Evolutionary conservation across 2,113 vertebrate species (phyloP).

Genomic region (Corythaeola cristata): DNA sequence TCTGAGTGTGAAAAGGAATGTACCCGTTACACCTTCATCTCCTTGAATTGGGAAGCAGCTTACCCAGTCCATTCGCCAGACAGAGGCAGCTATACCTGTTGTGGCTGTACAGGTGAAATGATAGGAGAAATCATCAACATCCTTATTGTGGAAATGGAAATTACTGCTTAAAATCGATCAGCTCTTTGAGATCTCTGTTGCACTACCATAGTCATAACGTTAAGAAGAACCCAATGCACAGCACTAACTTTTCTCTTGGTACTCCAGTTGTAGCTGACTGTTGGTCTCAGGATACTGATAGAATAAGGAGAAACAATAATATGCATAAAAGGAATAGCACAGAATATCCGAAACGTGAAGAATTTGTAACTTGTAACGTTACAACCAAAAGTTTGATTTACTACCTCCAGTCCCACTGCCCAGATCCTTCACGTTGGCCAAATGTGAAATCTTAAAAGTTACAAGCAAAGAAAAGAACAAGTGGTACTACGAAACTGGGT

Average conservation of each 20-base stretch:
- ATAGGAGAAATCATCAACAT: not conserved
- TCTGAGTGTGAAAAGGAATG: not conserved
- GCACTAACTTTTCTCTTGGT: not conserved
- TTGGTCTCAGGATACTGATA: not conserved
- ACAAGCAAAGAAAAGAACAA: fast-evolving
- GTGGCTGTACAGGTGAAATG: not conserved
- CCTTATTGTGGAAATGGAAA: not conserved
- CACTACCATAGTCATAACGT: not conserved
- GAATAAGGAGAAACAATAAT: not conserved
- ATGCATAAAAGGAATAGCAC: not conserved
- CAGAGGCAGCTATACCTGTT: not conserved
- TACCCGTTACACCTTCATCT: not conserved
- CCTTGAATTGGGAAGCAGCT: not conserved
- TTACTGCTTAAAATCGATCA: not conserved
- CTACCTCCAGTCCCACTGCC: not conserved
- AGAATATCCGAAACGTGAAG: not conserved
- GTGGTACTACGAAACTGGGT: not conserved
- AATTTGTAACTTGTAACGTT: not conserved
- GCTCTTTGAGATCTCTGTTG: not conserved
- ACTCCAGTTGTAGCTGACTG: not conserved
- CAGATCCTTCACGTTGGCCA: not conserved
- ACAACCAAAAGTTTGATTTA: not conserved
- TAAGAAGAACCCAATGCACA: not conserved
- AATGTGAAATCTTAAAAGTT: not conserved
- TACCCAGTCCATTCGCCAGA: not conserved